Evolutionary conservation across 2,888 invertebrate species (phyloP), one percentile per base, ranked within the genome.

Genomic region (Archaeoteleia sp.): DNA sequence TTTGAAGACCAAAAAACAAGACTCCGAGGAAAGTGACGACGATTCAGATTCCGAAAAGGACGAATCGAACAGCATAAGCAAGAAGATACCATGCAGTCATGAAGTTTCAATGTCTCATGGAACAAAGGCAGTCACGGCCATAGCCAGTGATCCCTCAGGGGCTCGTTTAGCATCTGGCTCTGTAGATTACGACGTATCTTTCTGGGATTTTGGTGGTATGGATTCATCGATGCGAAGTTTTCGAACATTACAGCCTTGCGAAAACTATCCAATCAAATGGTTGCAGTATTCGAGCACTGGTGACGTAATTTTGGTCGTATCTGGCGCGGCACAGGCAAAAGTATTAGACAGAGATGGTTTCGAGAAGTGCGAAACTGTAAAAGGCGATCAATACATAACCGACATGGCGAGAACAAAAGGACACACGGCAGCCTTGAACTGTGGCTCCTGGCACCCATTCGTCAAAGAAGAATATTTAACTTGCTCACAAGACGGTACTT

Each of bases 151-250:
- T 86, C 95, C 97, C 0, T 95, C 97, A 1, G 99, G 98, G 0
- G 96, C 97, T 0, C 88, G 98, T 35, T 84, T 95, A 29, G 92
- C 95, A 0, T 93, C 95, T 0, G 99, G 99, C 0, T 96, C 97
- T 0, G 91, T 95, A 15, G 98, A 99, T 84, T 99, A 97, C 85
- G 96, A 97, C 74, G 93, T 99, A 1, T 93, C 94, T 48, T 95
- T 99, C 76, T 99, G 97, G 97, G 99, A 99, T 83, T 99, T 99
- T 87, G 95, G 97, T 67, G 98, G 98, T 2, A 98, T 99, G 97
- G 97, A 98, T 83, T 91, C 94, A 0, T 91, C 93, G 0, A 90
- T 97, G 88, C 91, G 94, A 46, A 95, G 96, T 40, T 99, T 98
- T 84, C 90, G 98, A 13, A 94, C 94, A 0, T 87, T 97, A 95